A percentile compares a stretch with the other conserved stretches of the same genome.
phyloP scores from a whole-genome alignment of 2,797 vertebrate genomes.

The Cossypha polioptera region DNA sequence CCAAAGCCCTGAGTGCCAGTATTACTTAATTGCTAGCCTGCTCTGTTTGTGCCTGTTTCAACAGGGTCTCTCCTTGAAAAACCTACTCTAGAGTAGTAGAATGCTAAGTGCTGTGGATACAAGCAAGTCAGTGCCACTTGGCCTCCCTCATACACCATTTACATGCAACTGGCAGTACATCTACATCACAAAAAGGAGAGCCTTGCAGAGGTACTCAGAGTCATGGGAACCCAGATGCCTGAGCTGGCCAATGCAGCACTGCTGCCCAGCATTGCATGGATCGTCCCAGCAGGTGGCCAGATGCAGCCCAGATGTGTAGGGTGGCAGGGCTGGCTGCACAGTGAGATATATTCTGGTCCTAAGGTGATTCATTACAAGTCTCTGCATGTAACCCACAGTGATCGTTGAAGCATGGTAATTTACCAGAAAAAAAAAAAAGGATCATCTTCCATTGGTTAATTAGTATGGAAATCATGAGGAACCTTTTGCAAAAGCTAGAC shows the following conservation, averaged over 20 bases:
- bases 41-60: neutral
- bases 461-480: conserved; percentile 14
- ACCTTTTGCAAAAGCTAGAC: neutral
- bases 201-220: neutral
- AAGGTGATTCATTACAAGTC: neutral
- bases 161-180: neutral
- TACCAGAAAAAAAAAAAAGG: neutral
- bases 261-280: neutral
- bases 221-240: neutral
- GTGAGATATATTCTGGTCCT: neutral
- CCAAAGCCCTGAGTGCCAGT: neutral
- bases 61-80: neutral
- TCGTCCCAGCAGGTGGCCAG: neutral
- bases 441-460: neutral
- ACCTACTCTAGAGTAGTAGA: neutral
- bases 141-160: neutral
- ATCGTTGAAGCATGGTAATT: neutral
- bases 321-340: neutral
- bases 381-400: neutral
- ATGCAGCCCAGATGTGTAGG: neutral
- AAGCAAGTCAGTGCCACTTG: neutral
- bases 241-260: neutral
- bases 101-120: neutral
- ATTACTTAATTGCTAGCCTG: neutral
- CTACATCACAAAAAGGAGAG: neutral